Percentiles rank a stretch among this genome's conserved stretches.
Evolutionary conservation across 2,113 vertebrate genomes (phyloP).

Genomic region (Onychorhynchus coronatus): DNA sequence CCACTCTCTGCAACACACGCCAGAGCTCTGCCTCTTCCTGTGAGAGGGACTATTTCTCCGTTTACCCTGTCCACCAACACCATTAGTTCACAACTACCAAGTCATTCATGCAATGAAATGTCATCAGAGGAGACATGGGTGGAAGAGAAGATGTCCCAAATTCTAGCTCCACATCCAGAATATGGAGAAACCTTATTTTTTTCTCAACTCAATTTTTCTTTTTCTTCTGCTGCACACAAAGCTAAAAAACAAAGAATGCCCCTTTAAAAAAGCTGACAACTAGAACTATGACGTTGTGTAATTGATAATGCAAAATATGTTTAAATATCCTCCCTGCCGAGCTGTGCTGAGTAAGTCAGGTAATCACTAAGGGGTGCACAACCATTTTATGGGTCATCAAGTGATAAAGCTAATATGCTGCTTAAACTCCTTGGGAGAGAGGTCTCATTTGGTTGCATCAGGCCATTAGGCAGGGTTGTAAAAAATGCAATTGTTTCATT

Average conservation of each 20-base stretch:
- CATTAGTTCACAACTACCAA: fast-evolving
- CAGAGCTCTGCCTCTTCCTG: fast-evolving
- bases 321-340: constrained; percentile 64
- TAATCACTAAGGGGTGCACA: constrained; percentile 71
- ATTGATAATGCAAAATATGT: constrained; percentile 61
- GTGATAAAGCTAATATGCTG: constrained; percentile 54
- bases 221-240: background rate
- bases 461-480: constrained; percentile 40
- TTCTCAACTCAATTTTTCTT: background rate
- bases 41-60: background rate
- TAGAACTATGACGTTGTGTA: constrained; percentile 30
- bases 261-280: background rate
- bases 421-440: constrained; percentile 45
- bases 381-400: constrained; percentile 72
- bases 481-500: constrained; percentile 63
- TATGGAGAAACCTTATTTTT: background rate
- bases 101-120: background rate
- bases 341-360: constrained; percentile 67
- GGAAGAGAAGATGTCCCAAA: background rate
- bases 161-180: background rate
- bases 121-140: background rate
- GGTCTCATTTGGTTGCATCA: constrained; percentile 24
- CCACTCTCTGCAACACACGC: fast-evolving
- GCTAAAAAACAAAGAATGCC: background rate
- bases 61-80: background rate